Conservation (phyloP, 30 jellyfish, hydroid and myxozoan genomes). For the Cassiopea xamachana region DNA sequence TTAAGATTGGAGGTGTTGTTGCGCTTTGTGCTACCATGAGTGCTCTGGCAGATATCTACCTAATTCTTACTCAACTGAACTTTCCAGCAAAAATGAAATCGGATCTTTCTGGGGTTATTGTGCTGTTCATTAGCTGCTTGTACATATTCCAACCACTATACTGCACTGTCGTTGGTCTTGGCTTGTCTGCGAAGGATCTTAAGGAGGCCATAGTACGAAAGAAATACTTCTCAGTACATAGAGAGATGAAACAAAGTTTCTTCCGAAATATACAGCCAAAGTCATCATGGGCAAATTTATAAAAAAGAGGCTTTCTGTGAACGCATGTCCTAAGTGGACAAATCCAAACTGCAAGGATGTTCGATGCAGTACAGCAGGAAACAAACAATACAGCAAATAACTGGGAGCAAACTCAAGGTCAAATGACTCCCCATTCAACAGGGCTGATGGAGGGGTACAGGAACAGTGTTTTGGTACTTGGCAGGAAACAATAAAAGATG, state of each 20-base stretch:
- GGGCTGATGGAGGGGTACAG: too few relatives aligned
- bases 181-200: not conserved
- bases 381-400: too few relatives aligned
- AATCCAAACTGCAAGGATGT: too few relatives aligned
- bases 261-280: not conserved
- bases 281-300: not conserved
- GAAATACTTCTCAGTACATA: not conserved
- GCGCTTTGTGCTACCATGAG: constrained; percentile 29
- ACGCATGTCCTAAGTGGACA: too few relatives aligned
- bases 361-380: too few relatives aligned
- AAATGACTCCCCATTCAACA: too few relatives aligned
- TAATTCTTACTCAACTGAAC: not conserved
- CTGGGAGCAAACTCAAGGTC: too few relatives aligned
- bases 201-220: not conserved
- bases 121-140: not conserved
- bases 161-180: constrained; percentile 38
- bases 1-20: constrained; percentile 4
- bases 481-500: too few relatives aligned
- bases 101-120: not conserved
- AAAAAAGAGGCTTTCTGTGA: not conserved
- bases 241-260: not conserved
- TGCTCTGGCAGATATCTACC: constrained; percentile 2
- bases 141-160: constrained; percentile 13
- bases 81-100: constrained; percentile 2
- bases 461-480: too few relatives aligned